Evolutionary conservation across 2,797 vertebrate species (phyloP), one percentile per base, ranked within the genome.

Genomic region (Morus bassanus): DNA sequence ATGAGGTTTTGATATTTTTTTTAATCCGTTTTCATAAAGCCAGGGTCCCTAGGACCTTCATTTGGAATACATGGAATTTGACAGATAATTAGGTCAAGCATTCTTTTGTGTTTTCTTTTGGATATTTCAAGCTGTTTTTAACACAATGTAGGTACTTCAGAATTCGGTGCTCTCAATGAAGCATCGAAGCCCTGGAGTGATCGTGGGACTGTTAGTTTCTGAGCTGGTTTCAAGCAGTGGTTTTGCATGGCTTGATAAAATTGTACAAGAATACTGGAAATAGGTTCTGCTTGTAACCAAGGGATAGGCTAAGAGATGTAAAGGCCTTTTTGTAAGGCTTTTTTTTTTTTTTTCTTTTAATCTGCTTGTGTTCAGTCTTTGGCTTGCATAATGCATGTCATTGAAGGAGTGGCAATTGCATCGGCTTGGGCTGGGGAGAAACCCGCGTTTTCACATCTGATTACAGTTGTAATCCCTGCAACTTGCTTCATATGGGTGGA

Each of bases 401-500:
- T 81, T 61, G 95, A 91, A 95, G 94, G 93, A 97, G 96, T 88
- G 95, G 95, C 96, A 97, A 97, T 96, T 97, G 91, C 96, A 88
- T 95, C 50, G 21, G 87, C 87, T 88, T 24, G 72, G 77, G 93
- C 96, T 94, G 95, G 95, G 95, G 95, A 91, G 98, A 98, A 95
- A 77, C 84, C 78, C 59, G 1, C 83, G 50, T 96, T 97, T 97
- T 97, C 95, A 96, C 95, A 93, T 91, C 96, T 98, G 96, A 94
- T 96, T 95, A 79, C 91, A 95, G 97, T 24, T 96, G 95, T 95
- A 97, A 98, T 97, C 84, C 94, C 69, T 92, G 96, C 93, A 95
- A 96, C 95, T 96, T 95, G 92, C 92, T 96, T 96, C 93, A 96
- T 93, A 88, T 95, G 94, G 96, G 95, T 96, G 95, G 94, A 96